Evolutionary conservation across 2,113 vertebrate genomes (phyloP), one percentile per base, ranked within the genome.

Genomic region (Aldabrachelys gigantea): DNA sequence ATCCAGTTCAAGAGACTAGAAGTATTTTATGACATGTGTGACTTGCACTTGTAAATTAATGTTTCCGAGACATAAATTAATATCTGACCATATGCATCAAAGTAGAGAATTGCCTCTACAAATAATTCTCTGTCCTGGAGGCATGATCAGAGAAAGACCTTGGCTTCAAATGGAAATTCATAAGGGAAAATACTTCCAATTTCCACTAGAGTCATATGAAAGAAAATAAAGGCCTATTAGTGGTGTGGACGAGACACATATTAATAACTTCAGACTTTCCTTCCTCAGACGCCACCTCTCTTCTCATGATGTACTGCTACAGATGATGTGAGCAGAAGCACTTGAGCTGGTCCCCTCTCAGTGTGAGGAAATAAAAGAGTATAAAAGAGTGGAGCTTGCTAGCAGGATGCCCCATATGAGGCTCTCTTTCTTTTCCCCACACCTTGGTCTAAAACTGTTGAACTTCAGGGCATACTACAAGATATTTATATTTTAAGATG

Each of bases 131-230:
- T 57, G 78, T 83, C 54, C 72, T 78, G 38, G 21, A 65, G 89
- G 59, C 13, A 54, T 85, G 89, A 82, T 92, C 92, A 86, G 92
- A 94, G 93, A 87, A 62, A 94, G 95, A 90, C 57, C 90, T 78
- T 62, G 56, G 89, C 11, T 82, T 56, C 0, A 4, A 76, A 89
- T 78, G 94, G 53, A 56, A 19, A 16, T 3, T 0, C 0, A 49
- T 53, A 82, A 95, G 89, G 91, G 90, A 93, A 5, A 93, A 44
- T n/a, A 49, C 75, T 88, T 38, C 24, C 27, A 76, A 0, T 72
- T 82, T 35, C 8, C 69, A 87, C 41, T 31, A 29, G 27, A 89
- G 82, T 24, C 25, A 53, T 69, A 38, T 3, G 59, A 85, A 72
- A 49, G 76, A 85, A 56, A 59, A 56, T 78, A 85, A 89, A 52